These are phyloP conservation scores for Augiades crinisus DNA, from an alignment of 2,888 invertebrate species.

Conservation along the genomic window DNA sequence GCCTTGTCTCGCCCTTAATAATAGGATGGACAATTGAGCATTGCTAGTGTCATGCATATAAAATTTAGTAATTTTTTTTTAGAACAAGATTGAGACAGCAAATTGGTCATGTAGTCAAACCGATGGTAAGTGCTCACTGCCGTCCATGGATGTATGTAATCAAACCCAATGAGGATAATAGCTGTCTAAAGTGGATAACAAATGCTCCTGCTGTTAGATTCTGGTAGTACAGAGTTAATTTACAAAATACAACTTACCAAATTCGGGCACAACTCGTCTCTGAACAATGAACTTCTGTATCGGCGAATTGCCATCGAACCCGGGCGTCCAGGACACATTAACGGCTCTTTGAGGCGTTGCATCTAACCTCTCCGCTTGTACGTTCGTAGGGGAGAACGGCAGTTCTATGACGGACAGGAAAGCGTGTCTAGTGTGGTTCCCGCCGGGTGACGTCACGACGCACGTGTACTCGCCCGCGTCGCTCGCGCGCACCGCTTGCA, in stretches of 20 bases:
- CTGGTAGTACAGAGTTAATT: too few relatives aligned
- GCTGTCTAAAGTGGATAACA: too few relatives aligned
- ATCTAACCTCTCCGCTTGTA: conserved; percentile 87
- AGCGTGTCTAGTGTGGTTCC: conserved; percentile 95
- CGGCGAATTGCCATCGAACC: conserved; percentile 98
- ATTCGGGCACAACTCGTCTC: conserved; percentile 92
- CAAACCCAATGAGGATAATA: too few relatives aligned
- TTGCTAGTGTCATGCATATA: not conserved
- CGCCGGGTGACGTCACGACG: conserved; percentile 93
- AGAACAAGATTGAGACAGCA: too few relatives aligned
- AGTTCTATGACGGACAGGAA: conserved; percentile 92
- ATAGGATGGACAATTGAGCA: too few relatives aligned
- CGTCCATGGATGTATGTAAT: too few relatives aligned
- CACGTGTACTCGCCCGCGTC: conserved; percentile 98
- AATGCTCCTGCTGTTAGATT: too few relatives aligned
- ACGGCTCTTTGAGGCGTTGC: conserved; percentile 87
- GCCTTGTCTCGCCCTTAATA: too few relatives aligned
- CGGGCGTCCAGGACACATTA: conserved; percentile 96
- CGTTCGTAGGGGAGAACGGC: conserved; percentile 95
- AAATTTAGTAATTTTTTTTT: not conserved
- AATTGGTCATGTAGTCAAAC: too few relatives aligned
- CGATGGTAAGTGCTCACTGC: too few relatives aligned
- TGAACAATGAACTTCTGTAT: conserved; percentile 96
- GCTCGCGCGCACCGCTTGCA: conserved; percentile 92
- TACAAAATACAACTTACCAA: conserved; percentile 82